phyloP scores from a whole-genome alignment of 2,888 invertebrate genomes.

The Laothoe populi region DNA sequence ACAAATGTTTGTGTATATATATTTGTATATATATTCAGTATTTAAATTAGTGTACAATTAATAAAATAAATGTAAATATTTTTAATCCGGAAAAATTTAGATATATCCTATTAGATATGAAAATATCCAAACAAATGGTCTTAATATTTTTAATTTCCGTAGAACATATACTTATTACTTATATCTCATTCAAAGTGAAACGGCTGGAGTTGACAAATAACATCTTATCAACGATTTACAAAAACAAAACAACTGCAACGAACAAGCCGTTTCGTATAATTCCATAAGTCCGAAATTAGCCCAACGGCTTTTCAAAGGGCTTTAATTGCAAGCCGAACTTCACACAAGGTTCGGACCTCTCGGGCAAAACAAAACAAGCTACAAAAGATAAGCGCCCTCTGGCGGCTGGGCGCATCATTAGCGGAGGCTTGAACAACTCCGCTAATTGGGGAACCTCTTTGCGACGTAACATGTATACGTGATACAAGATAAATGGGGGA shows the following conservation, averaged over 20 bases:
- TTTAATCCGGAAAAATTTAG: too few relatives aligned
- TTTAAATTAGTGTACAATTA: too few relatives aligned
- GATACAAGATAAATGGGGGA: background rate
- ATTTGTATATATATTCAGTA: too few relatives aligned
- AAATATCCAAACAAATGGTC: too few relatives aligned
- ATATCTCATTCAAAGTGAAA: too few relatives aligned
- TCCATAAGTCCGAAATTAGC: slow-evolving; percentile 6
- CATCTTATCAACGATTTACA: too few relatives aligned
- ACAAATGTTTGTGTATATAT: too few relatives aligned
- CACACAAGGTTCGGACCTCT: slow-evolving; percentile 24
- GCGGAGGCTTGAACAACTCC: slow-evolving; percentile 42
- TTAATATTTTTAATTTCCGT: too few relatives aligned
- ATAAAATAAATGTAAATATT: too few relatives aligned
- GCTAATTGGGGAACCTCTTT: slow-evolving; percentile 51
- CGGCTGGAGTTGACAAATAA: too few relatives aligned
- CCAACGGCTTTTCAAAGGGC: slow-evolving; percentile 12
- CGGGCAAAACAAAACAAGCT: slow-evolving; percentile 36
- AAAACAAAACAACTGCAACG: background rate
- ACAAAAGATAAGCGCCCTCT: slow-evolving; percentile 50
- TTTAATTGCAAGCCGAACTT: slow-evolving; percentile 25
- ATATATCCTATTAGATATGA: too few relatives aligned
- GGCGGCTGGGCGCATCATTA: slow-evolving; percentile 50
- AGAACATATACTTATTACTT: too few relatives aligned
- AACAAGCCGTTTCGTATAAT: background rate
- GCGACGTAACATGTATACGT: background rate